Percentiles rank a stretch among this genome's conserved stretches.
Conservation (phyloP, 1,140 invertebrate species). For the Hyphantria cunea region DNA sequence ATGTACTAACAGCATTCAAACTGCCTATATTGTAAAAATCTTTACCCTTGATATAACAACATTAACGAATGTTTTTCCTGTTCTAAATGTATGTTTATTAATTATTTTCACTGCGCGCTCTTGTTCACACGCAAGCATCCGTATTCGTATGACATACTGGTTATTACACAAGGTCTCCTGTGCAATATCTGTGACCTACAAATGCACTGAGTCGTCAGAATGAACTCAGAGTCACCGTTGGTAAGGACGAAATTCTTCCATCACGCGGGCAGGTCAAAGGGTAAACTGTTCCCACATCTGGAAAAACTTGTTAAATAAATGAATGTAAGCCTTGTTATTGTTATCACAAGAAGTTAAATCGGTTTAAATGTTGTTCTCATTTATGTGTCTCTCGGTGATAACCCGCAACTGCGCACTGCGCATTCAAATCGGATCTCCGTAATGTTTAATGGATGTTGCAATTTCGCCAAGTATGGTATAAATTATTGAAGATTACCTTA, state of each 20-base stretch:
- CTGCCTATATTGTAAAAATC: conserved; percentile 6
- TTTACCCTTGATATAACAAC: too few relatives aligned
- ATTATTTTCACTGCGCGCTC: conserved; percentile 22
- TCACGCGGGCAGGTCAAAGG: conserved; percentile 54
- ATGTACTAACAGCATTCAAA: conserved; percentile 21
- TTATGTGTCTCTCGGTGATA: conserved; percentile 60
- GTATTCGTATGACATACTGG: conserved; percentile 39
- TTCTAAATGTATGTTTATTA: conserved; percentile 21
- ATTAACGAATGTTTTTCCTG: too few relatives aligned
- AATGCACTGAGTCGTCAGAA: conserved; percentile 42
- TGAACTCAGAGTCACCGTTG: conserved; percentile 37
- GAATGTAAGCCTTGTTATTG: conserved; percentile 52
- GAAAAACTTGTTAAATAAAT: conserved; percentile 33
- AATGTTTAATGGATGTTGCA: conserved; percentile 37
- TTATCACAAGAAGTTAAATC: conserved; percentile 46
- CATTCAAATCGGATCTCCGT: conserved; percentile 34
- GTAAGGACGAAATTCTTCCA: conserved; percentile 53
- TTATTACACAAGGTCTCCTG: conserved; percentile 57
- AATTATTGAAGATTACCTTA: conserved; percentile 50
- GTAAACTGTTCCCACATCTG: conserved; percentile 56
- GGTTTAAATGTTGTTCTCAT: conserved; percentile 47
- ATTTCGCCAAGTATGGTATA: conserved; percentile 46
- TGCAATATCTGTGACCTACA: conserved; percentile 66
- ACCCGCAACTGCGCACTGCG: conserved; percentile 45
- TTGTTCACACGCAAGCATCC: conserved; percentile 40